Percentiles rank a stretch among this genome's conserved stretches.
phyloP scores from a whole-genome alignment of 2,797 vertebrate species.

The Picus viridis region DNA sequence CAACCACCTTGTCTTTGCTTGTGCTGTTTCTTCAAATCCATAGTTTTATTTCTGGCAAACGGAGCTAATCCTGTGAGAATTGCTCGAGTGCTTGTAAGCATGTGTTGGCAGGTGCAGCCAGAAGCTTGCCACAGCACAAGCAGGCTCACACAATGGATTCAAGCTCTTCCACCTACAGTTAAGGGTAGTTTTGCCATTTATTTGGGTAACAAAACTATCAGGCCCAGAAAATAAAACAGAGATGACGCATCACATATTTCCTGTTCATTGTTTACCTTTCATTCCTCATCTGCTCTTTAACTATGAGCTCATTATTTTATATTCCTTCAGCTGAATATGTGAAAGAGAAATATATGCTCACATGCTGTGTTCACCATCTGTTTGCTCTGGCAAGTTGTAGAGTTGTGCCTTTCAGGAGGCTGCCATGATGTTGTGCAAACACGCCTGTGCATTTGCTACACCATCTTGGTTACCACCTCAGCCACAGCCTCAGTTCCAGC shows the following conservation, averaged over 20 bases:
- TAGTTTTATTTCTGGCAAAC: background rate
- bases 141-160: background rate
- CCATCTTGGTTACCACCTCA: background rate
- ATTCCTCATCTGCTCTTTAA: background rate
- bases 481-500: background rate
- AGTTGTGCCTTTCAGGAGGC: background rate
- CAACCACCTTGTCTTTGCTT: background rate
- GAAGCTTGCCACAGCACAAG: background rate
- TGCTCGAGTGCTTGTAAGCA: background rate
- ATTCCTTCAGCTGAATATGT: background rate
- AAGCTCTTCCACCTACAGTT: background rate
- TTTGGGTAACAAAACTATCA: background rate
- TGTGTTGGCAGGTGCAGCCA: background rate
- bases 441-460: background rate
- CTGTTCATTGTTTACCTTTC: background rate
- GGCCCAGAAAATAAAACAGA: background rate
- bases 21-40: background rate
- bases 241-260: background rate
- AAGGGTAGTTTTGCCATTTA: background rate
- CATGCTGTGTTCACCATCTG: background rate
- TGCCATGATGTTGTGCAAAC: background rate
- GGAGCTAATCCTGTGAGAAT: background rate
- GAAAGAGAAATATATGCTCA: background rate
- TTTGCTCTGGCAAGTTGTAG: background rate
- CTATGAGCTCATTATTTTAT: slow-evolving; percentile 10